Evolutionary conservation across 2,888 invertebrate genomes (phyloP).

Genomic region (Clitarchus hookeri): DNA sequence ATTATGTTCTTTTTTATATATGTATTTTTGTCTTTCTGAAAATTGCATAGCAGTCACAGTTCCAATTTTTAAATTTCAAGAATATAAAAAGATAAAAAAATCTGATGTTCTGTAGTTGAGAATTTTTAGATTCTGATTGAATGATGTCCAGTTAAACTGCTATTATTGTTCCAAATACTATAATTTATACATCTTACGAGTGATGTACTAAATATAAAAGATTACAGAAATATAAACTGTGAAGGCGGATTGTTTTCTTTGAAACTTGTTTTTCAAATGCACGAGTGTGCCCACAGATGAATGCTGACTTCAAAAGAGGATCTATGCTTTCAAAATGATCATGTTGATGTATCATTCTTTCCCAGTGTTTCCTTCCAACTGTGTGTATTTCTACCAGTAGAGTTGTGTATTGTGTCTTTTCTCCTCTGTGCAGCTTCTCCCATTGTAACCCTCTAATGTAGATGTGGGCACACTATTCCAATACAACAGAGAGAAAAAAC

Average conservation of each 20-base stretch:
- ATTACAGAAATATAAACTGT: conserved; percentile 24
- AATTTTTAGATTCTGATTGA: conserved; percentile 38
- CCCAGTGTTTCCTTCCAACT: conserved; percentile 41
- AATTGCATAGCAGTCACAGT: conserved; percentile 37
- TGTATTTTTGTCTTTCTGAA: conserved; percentile 39
- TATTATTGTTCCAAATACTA: conserved; percentile 38
- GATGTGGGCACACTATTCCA: background rate
- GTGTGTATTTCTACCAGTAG: conserved; percentile 44
- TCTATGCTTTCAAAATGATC: conserved; percentile 19
- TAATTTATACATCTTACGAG: conserved; percentile 30
- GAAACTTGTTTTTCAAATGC: conserved; percentile 41
- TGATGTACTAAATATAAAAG: conserved; percentile 25
- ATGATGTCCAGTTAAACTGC: conserved; percentile 35
- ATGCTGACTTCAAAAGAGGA: background rate
- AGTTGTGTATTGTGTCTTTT: conserved; percentile 42
- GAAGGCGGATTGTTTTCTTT: conserved; percentile 37
- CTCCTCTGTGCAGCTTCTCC: background rate
- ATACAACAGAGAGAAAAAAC: background rate
- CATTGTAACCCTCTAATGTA: background rate
- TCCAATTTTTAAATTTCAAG: conserved; percentile 42
- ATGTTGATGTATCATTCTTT: conserved; percentile 36
- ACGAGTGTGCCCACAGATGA: conserved; percentile 40
- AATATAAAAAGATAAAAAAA: conserved; percentile 27
- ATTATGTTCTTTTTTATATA: conserved; percentile 36
- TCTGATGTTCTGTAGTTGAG: conserved; percentile 24